Evolutionary conservation across 2,797 vertebrate genomes (phyloP), one percentile per base, ranked within the genome.

Genomic region (Myotis daubentonii): DNA sequence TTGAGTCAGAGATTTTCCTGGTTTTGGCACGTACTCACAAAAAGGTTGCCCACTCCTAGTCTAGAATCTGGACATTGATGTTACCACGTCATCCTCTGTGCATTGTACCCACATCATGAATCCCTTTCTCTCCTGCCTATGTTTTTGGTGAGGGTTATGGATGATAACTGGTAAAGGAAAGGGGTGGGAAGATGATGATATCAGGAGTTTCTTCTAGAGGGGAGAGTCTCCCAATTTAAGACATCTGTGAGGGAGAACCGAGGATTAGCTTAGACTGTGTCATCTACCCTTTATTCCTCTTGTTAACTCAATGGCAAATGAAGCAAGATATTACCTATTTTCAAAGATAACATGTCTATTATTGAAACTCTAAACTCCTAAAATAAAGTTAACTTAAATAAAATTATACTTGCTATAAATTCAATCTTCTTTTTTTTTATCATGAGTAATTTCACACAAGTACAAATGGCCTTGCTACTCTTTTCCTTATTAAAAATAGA

Each of bases 371-470:
- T 82, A 44, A 60, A 68, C 86, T 76, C 41, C 8, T 81, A 89
- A 91, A 76, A 36, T 62, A 30, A 74, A 53, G 13, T 72, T 51
- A 71, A 88, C 38, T 60, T 88, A 91, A 90, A 75, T 70, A 55
- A 30, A 93, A 62, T 84, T 16, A 23, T 89, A 15, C 94, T 19
- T 93, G 49, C 23, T 91, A 13, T 70, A 38, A 75, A 93, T 79
- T 15, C 15, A 91, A n/a, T 86, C 33, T 17, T 86, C 10, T 78
- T 78, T 62, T n/a, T 16, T 47, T 74, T 72, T 49, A 89, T 33
- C 53, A 68, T 65, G 12, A 5, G 13, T 65, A 70, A 2, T 80
- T 96, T 89, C 9, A 80, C 51, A 72, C 2, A 84, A 17, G 22
- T 44, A 41, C 4, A 62, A 53, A 78, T 2, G 51, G 23, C 65